Percentiles rank a stretch among this genome's conserved stretches.
These are phyloP conservation scores for Lepidocyrtoides sp. DNA, from an alignment of 2,888 invertebrate species.

Conservation along the genomic window DNA sequence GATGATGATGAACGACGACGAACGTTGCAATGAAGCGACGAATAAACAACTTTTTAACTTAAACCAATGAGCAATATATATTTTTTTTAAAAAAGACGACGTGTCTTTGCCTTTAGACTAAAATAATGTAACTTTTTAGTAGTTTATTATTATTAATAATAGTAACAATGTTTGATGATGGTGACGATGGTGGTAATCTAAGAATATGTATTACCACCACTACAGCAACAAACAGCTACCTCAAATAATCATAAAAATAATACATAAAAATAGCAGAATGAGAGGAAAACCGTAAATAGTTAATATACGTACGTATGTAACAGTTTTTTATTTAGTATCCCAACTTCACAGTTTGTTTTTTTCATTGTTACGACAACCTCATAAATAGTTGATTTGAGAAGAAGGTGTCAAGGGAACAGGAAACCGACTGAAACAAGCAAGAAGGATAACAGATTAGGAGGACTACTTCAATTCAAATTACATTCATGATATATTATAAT, in stretches of 20 bases:
- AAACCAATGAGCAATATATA: conserved; percentile 2
- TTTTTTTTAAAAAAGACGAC: neutral
- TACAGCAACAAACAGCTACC: neutral
- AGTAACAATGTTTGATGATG: neutral
- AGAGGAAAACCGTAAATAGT: conserved; percentile 17
- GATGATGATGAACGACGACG: neutral
- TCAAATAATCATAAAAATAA: conserved; percentile 14
- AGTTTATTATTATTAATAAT: neutral
- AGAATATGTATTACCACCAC: neutral
- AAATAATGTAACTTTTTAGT: conserved; percentile 24
- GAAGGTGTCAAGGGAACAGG: conserved; percentile 52
- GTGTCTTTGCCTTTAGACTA: neutral
- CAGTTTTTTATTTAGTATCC: neutral
- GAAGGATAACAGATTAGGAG: conserved; percentile 30
- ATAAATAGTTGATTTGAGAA: conserved; percentile 42
- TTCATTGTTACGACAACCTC: neutral
- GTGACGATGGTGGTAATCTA: neutral
- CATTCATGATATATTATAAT: neutral
- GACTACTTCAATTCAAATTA: conserved; percentile 18
- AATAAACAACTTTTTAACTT: conserved; percentile 23
- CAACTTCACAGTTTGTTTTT: conserved; percentile 41
- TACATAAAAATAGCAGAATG: neutral
- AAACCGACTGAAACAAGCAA: conserved; percentile 25
- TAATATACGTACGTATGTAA: neutral
- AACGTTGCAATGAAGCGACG: neutral